Evolutionary conservation across 2,888 invertebrate genomes (phyloP).

Genomic region (Cerceris rybyensis): DNA sequence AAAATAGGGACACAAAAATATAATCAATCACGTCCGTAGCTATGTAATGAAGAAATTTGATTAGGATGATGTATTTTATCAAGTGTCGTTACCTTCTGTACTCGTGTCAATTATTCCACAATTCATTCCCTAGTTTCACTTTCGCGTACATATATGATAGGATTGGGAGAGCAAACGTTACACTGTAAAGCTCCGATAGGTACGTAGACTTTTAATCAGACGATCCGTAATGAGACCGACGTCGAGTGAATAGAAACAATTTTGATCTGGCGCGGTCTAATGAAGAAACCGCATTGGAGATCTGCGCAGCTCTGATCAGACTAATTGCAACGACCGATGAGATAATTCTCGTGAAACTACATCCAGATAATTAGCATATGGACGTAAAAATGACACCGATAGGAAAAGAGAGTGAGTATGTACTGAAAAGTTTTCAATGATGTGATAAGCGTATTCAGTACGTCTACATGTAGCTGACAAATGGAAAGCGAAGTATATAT

Average conservation of each 20-base stretch:
- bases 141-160: neutral
- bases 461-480: no score
- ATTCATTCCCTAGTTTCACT: no score
- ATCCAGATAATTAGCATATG: slow-evolving; percentile 42
- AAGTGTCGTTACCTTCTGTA: no score
- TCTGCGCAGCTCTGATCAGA: slow-evolving; percentile 32
- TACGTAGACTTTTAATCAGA: slow-evolving; percentile 55
- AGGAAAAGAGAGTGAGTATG: neutral
- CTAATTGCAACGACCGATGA: slow-evolving; percentile 41
- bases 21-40: no score
- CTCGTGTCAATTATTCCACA: no score
- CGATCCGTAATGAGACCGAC: slow-evolving; percentile 48
- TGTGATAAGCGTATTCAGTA: no score
- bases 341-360: slow-evolving; percentile 25
- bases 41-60: no score
- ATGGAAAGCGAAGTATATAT: no score
- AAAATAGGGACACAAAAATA: no score
- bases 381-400: slow-evolving; percentile 11
- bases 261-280: slow-evolving; percentile 51
- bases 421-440: neutral
- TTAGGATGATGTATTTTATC: no score
- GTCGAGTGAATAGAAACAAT: slow-evolving; percentile 35
- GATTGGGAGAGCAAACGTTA: slow-evolving; percentile 31
- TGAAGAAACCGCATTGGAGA: slow-evolving; percentile 41
- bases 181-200: slow-evolving; percentile 23